These are phyloP conservation scores for Diploptera punctata DNA, from an alignment of 2,888 invertebrate species.

Conservation along the genomic window DNA sequence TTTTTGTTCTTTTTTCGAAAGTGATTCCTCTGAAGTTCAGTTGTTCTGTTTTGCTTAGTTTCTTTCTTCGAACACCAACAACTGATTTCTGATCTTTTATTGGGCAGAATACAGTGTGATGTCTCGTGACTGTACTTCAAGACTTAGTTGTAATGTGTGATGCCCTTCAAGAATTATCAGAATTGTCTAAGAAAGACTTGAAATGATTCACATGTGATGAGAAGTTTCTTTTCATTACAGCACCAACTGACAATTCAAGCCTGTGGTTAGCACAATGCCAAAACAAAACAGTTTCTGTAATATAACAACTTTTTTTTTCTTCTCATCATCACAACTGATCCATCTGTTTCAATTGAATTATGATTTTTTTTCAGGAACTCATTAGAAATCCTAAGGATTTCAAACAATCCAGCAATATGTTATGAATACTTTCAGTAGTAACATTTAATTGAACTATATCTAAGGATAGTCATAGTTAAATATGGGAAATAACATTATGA, in stretches of 20 bases:
- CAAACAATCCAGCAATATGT: not conserved
- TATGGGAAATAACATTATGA: too few relatives aligned
- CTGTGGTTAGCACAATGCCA: slow-evolving; percentile 42
- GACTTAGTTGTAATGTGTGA: too few relatives aligned
- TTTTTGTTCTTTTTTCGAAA: too few relatives aligned
- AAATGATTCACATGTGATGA: slow-evolving; percentile 38
- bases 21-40: too few relatives aligned
- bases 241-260: slow-evolving; percentile 35
- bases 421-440: not conserved
- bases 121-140: too few relatives aligned
- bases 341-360: slow-evolving; percentile 27
- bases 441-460: slow-evolving; percentile 19
- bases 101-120: too few relatives aligned
- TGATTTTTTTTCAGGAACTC: slow-evolving; percentile 29
- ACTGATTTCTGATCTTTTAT: too few relatives aligned
- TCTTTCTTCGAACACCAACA: too few relatives aligned
- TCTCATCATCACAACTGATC: slow-evolving; percentile 27
- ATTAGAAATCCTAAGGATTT: not conserved
- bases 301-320: too few relatives aligned
- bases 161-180: too few relatives aligned
- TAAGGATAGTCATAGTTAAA: not conserved
- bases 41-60: too few relatives aligned
- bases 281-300: too few relatives aligned
- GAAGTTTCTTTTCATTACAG: slow-evolving; percentile 19
- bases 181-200: slow-evolving; percentile 41